A percentile compares a stretch with the other conserved stretches of the same genome.
Conservation (phyloP, 2,113 vertebrate genomes). For the Periophthalmodon schlosseri region DNA sequence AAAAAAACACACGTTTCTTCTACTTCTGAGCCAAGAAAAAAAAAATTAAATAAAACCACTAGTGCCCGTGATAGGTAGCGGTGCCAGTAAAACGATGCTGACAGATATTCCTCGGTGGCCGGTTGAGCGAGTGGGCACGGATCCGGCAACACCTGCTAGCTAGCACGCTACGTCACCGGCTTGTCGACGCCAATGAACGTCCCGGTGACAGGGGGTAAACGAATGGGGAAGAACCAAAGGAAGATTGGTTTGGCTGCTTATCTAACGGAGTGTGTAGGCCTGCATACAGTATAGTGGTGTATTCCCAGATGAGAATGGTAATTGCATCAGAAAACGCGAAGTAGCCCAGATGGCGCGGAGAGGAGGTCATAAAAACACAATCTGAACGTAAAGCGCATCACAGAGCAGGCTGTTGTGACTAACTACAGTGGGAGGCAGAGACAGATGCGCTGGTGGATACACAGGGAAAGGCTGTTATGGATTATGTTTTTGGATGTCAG, state of each 20-base stretch:
- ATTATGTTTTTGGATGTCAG: not conserved
- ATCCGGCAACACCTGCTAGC: constrained; percentile 69
- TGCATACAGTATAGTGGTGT: not conserved
- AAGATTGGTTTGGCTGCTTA: constrained; percentile 21
- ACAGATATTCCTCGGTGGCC: constrained; percentile 75
- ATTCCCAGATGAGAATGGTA: constrained; percentile 3
- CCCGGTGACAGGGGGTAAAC: constrained; percentile 38
- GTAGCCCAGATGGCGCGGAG: not conserved
- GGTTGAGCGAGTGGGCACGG: constrained; percentile 61
- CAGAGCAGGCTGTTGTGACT: not conserved
- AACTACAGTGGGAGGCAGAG: not conserved
- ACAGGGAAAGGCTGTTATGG: not conserved
- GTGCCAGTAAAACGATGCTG: constrained; percentile 64
- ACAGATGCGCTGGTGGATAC: not conserved
- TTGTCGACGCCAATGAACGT: constrained; percentile 64
- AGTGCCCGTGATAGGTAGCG: constrained; percentile 47
- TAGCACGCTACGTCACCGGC: constrained; percentile 55
- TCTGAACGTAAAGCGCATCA: not conserved
- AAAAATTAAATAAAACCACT: not conserved
- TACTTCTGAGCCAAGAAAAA: constrained; percentile 46
- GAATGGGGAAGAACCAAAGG: constrained; percentile 21
- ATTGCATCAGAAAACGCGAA: constrained; percentile 2
- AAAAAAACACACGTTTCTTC: constrained; percentile 6
- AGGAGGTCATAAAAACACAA: not conserved
- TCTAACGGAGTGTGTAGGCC: constrained; percentile 21